Evolutionary conservation across 2,888 invertebrate genomes (phyloP).

Genomic region (Sarcophaga caerulescens): DNA sequence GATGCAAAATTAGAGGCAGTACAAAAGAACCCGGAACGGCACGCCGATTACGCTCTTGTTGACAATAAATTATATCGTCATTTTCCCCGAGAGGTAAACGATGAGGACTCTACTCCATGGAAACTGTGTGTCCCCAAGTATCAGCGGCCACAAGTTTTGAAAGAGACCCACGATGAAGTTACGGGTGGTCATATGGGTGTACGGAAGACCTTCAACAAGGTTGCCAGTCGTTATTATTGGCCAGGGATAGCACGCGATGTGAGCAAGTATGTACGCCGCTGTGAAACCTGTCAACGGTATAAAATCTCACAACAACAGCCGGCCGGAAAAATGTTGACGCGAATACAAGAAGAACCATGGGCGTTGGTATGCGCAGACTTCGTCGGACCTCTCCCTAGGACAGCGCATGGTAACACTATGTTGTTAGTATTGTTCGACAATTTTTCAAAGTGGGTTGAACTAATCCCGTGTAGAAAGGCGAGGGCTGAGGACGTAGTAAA

Average conservation of each 20-base stretch:
- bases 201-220: neutral
- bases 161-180: too few relatives aligned
- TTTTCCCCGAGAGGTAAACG: neutral
- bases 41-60: constrained; percentile 20
- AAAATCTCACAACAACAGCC: constrained; percentile 31
- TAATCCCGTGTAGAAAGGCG: neutral
- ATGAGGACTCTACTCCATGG: constrained; percentile 16
- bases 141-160: neutral
- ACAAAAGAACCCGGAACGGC: neutral
- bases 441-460: constrained; percentile 30
- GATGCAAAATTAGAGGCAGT: neutral
- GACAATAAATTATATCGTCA: constrained; percentile 20
- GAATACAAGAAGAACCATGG: constrained; percentile 34
- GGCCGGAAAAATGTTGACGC: constrained; percentile 30
- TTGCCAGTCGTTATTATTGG: constrained; percentile 1
- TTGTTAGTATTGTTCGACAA: neutral
- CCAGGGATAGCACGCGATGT: constrained; percentile 39
- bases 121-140: constrained; percentile 17
- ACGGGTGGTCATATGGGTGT: constrained; percentile 29
- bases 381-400: constrained; percentile 7
- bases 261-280: neutral
- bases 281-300: constrained; percentile 27
- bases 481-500: neutral
- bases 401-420: neutral
- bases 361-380: too few relatives aligned